These are phyloP conservation scores for Salvator merianae DNA, from an alignment of 2,113 vertebrate species.

Conservation along the genomic window DNA sequence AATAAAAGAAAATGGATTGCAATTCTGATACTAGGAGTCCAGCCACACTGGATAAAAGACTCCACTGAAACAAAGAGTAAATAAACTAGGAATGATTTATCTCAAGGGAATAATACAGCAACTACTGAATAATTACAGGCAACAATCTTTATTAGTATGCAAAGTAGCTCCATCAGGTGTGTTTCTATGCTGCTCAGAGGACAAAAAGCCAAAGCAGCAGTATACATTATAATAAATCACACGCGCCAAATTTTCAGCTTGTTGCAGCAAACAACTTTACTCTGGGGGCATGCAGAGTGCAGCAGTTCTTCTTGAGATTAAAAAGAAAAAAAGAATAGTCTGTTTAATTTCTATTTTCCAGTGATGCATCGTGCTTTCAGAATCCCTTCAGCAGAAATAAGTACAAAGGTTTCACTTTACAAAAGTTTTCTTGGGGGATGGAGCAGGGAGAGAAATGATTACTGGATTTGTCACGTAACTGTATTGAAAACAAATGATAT, in stretches of 20 bases:
- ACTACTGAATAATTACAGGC: conserved; percentile 72
- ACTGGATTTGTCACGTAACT: conserved; percentile 50
- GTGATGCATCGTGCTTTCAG: conserved; percentile 65
- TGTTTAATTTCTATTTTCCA: conserved; percentile 64
- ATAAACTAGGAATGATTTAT: conserved; percentile 71
- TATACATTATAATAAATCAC: conserved; percentile 72
- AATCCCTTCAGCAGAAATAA: conserved; percentile 51
- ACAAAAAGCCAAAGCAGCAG: conserved; percentile 67
- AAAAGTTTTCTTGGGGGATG: conserved; percentile 22
- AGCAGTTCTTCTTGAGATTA: conserved; percentile 52
- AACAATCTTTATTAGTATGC: conserved; percentile 75
- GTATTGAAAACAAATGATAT: conserved; percentile 51
- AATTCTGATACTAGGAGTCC: background rate
- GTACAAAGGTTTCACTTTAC: conserved; percentile 60
- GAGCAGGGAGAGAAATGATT: conserved; percentile 43
- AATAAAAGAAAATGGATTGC: background rate
- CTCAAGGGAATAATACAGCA: conserved; percentile 69
- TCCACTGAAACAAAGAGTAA: conserved; percentile 68
- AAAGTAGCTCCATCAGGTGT: conserved; percentile 66
- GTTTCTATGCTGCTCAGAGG: conserved; percentile 69
- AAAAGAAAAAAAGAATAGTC: conserved; percentile 22
- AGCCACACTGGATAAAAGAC: conserved; percentile 29
- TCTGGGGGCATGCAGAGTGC: conserved; percentile 40
- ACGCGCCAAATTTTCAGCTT: conserved; percentile 50
- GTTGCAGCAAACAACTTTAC: conserved; percentile 54